Base-by-base conservation (phyloP, 2,113 vertebrate genomes). In the Pampusana beccarii region DNA sequence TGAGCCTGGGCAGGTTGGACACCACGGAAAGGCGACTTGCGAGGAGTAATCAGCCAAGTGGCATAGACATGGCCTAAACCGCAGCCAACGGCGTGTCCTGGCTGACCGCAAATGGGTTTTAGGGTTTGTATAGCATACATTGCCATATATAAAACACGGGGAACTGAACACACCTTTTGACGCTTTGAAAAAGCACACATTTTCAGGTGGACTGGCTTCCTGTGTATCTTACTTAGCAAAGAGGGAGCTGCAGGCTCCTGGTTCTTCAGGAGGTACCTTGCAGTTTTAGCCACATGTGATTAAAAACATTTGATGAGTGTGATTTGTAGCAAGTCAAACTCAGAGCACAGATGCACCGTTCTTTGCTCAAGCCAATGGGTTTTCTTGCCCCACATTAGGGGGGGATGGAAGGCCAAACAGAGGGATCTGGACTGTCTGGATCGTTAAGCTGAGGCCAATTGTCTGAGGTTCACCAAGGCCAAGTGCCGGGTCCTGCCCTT, bases 311-410 rank as follows among this genome's bases (percentile, higher is more conserved):
- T 0, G 0, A 10, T 14, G 31, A 80, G 6, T 3, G 11, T 44
- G 16, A 74, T 79, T 71, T 87, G 42, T 26, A 64, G 46, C n/a
- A 33, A 16, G 51, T 78, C 3, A 0, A 53, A 78, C 70, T 74
- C 28, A 65, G 46, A 44, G 61, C 36, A 15, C 0, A 0, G 31
- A 40, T 71, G 5, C 0, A 0, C 28, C 53, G 20, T n/a, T 66
- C 25, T 50, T 88, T 4, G 10, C 77, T 86, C 28, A 57, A 58
- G 21, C 16, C 53, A 9, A 1, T 72, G 31, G 25, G 28, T 80
- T 77, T 96, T 86, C 53, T 79, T 60, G 21, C 16, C 31, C 71
- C 13, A 4, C 28, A 1, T 80, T 44, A 44, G 16, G 42, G 42
- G 42, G 16, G 42, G 16, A 7, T 17, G 42, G 42, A 44, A 44